Conservation (phyloP, 2,113 vertebrate genomes). For the Triplophysa rosa region DNA sequence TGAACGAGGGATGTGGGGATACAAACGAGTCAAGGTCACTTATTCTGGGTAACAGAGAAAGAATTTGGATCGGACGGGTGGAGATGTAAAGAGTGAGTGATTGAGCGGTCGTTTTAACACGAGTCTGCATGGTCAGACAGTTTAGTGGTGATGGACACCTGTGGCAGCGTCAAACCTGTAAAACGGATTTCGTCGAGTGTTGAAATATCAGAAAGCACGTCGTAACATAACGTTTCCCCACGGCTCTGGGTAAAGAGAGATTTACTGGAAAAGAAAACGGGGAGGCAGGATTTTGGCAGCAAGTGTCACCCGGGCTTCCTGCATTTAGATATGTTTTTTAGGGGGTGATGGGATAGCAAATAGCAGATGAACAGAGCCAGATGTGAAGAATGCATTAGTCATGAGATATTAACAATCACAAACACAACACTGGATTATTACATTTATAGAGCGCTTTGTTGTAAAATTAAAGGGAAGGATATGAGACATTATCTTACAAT, state of each 20-base stretch:
- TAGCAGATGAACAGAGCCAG: background rate
- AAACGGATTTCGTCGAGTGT: background rate
- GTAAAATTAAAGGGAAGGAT: background rate
- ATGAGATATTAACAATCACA: background rate
- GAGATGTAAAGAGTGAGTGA: conserved; percentile 10
- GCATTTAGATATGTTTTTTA: conserved; percentile 28
- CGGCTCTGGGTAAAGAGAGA: background rate
- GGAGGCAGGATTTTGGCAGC: conserved; percentile 4
- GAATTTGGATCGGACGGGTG: background rate
- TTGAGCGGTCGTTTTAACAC: conserved; percentile 3
- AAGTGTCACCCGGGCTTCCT: conserved; percentile 26
- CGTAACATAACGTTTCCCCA: background rate
- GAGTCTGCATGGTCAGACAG: background rate
- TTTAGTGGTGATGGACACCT: conserved; percentile 13
- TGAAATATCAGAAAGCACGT: conserved; percentile 31
- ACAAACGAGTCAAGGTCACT: conserved; percentile 1
- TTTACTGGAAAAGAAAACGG: conserved; percentile 9
- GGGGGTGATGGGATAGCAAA: background rate
- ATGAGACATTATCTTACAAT: background rate
- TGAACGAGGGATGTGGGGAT: background rate
- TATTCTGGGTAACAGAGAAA: conserved; percentile 37
- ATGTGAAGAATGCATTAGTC: conserved; percentile 23
- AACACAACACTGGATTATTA: background rate
- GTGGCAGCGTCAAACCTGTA: background rate
- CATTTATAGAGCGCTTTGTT: background rate